phyloP scores from a whole-genome alignment of 2,797 vertebrate genomes.

The Scomberomorus guttatus region DNA sequence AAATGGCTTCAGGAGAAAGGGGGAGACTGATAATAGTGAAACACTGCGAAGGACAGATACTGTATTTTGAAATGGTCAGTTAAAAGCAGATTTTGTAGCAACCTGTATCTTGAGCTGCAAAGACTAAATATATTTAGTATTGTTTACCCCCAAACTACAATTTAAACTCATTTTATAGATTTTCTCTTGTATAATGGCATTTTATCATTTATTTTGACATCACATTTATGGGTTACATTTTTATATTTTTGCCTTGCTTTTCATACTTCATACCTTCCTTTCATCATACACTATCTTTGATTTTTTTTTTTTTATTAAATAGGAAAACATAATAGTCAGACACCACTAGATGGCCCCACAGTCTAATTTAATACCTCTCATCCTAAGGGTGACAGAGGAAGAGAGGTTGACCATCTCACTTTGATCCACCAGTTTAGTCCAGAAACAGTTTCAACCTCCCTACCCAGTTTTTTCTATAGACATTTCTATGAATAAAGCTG shows the following conservation, averaged over 20 bases:
- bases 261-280: neutral
- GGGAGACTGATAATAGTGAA: neutral
- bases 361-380: neutral
- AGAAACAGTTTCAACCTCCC: neutral
- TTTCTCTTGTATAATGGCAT: neutral
- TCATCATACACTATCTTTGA: neutral
- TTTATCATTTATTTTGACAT: neutral
- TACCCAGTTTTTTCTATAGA: neutral
- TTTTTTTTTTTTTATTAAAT: neutral
- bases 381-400: too few species aligned
- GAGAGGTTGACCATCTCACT: neutral
- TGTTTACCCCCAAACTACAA: neutral
- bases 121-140: neutral
- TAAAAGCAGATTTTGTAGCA: neutral
- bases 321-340: neutral
- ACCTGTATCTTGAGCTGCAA: neutral
- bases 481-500: conserved; percentile 7
- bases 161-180: neutral
- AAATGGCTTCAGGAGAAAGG: neutral
- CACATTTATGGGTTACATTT: neutral
- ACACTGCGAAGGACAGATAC: neutral
- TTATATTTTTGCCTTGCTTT: neutral
- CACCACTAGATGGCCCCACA: conserved; percentile 71
- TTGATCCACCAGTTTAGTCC: neutral
- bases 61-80: neutral